Percentiles rank a stretch among this genome's conserved stretches.
These are phyloP conservation scores for Trypoxylon attenuatum DNA, from an alignment of 2,888 invertebrate species.

Conservation along the genomic window DNA sequence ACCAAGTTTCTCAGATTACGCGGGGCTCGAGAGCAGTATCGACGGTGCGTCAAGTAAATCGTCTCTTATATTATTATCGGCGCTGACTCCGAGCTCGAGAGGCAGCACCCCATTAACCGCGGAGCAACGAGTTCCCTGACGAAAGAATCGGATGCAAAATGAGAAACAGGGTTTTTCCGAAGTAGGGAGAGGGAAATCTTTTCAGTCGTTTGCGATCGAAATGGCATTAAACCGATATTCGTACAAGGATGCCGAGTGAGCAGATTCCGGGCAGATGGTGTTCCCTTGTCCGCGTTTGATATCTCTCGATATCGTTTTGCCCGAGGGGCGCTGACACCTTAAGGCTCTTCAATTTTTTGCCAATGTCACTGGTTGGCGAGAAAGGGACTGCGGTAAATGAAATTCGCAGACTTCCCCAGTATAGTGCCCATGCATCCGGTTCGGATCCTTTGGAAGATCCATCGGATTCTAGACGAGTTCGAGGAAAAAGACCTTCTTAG, in stretches of 20 bases:
- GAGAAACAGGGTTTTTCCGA: background rate
- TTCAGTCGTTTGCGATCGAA: background rate
- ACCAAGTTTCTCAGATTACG: background rate
- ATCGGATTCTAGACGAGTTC: slow-evolving; percentile 22
- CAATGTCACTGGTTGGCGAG: background rate
- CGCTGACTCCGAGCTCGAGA: too few species aligned
- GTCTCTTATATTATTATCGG: background rate
- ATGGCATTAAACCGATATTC: slow-evolving; percentile 1
- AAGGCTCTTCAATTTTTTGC: background rate
- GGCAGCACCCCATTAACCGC: too few species aligned
- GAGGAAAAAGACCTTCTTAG: slow-evolving; percentile 24
- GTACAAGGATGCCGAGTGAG: slow-evolving; percentile 12
- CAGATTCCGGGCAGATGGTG: slow-evolving; percentile 1
- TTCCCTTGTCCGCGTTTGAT: background rate
- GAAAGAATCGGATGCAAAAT: background rate
- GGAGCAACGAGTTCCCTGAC: background rate
- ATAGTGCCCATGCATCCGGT: too few species aligned
- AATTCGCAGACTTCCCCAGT: too few species aligned
- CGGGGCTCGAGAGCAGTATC: background rate
- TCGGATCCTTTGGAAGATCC: too few species aligned
- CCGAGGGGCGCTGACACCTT: background rate
- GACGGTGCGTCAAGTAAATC: background rate
- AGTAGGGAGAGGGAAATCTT: background rate
- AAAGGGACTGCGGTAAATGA: background rate
- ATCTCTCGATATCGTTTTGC: slow-evolving; percentile 8